Base-by-base conservation (phyloP, 92 coral and sea anemone genomes). In the Pocillopora grandis region DNA sequence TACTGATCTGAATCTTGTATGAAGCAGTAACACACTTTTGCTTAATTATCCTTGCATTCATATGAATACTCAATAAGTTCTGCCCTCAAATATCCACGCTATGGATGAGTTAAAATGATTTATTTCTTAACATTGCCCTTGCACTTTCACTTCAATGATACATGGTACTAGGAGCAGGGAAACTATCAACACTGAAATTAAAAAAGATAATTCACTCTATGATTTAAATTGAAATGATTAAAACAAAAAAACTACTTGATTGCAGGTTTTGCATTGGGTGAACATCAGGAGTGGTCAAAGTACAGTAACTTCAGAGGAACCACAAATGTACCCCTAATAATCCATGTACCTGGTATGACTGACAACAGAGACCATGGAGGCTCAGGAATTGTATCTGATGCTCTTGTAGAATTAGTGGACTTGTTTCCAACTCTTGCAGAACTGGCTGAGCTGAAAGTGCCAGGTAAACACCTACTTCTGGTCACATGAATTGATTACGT, bases 231-330 rank as follows among this genome's bases (percentile, higher is more conserved):
- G 52, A 59, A 59, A 10, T 7, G 3, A 59, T 10, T 7, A 59
- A 59, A 59, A 59, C 83, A n/a, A 57, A 12, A 12, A 23, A 20
- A 15, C 7, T 58, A 13, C n/a, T n/a, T 42, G 7, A 70, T 55
- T n/a, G 10, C 35, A 94, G 98, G 98, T 31, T 94, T 95, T 95
- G 90, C 98, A 23, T 88, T 94, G 16, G 98, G 98, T 15, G 95
- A 92, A 62, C 93, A 94, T 62, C 81, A 87, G 61, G 95, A 94
- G 72, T 94, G 98, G 98, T 62, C 95, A 23, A 92, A 94, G 35
- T 94, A 78, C 84, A 94, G 93, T 80, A 94, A 94, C 77, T 94
- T 94, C 71, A 82, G 95, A 55, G 89, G 84, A 56, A 86, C 95
- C 5, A 94, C 98, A 12, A 94, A 94, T 63, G 93, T 92, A 8